Evolutionary conservation across 2,888 invertebrate genomes (phyloP).

Genomic region (Ophion ventricosus): DNA sequence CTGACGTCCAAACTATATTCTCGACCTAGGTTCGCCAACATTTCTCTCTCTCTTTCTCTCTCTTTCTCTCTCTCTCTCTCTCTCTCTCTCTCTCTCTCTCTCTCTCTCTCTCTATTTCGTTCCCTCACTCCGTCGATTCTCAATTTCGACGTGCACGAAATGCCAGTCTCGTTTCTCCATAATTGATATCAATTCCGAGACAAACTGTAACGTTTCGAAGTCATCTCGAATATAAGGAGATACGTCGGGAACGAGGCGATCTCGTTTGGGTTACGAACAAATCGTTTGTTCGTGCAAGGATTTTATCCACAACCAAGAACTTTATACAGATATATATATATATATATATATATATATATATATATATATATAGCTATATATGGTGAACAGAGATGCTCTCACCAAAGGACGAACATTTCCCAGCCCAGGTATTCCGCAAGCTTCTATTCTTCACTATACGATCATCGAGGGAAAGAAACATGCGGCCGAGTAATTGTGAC

Average conservation of each 20-base stretch:
- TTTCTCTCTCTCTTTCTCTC: too few species aligned
- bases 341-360: too few species aligned
- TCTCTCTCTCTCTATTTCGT: constrained; percentile 28
- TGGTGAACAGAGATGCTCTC: constrained; percentile 33
- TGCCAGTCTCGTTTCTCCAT: background rate
- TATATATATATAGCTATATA: too few species aligned
- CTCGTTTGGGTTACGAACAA: constrained; percentile 65
- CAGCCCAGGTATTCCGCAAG: constrained; percentile 30
- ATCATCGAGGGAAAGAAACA: background rate
- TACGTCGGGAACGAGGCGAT: constrained; percentile 37
- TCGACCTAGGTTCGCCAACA: too few species aligned
- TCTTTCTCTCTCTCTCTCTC: background rate
- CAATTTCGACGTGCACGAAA: background rate
- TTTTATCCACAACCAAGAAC: constrained; percentile 44
- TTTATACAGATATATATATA: background rate
- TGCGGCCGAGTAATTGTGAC: constrained; percentile 46
- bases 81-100: constrained; percentile 20
- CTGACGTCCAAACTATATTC: too few species aligned
- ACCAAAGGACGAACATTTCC: constrained; percentile 44
- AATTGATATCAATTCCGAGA: constrained; percentile 24
- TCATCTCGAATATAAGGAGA: constrained; percentile 19
- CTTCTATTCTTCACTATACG: constrained; percentile 14
- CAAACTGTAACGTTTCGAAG: constrained; percentile 36
- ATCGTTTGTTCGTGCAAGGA: constrained; percentile 68
- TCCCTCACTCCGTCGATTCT: background rate